Conservation (phyloP, 2,888 invertebrate genomes). For the Polyploca ridens region DNA sequence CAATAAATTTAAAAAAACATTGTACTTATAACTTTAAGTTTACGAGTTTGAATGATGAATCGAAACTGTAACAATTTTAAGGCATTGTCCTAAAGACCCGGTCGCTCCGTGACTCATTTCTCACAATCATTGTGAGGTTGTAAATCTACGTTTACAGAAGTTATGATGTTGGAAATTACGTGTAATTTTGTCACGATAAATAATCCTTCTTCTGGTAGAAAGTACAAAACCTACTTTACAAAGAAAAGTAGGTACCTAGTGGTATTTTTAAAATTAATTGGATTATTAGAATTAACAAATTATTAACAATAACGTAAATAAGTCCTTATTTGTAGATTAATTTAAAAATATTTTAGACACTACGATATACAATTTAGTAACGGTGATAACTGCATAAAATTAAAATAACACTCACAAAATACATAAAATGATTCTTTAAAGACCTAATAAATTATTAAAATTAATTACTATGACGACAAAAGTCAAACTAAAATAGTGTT, state of each 20-base stretch:
- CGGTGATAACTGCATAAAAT: background rate
- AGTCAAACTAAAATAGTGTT: slow-evolving; percentile 10
- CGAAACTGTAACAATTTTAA: background rate
- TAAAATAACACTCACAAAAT: background rate
- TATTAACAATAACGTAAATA: too few relatives aligned
- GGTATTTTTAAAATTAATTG: too few relatives aligned
- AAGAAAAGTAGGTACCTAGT: too few relatives aligned
- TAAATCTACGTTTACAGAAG: background rate
- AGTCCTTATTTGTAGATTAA: too few relatives aligned
- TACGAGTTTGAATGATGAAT: background rate
- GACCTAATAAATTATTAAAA: background rate
- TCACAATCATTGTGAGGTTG: slow-evolving; percentile 2
- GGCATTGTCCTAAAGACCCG: background rate
- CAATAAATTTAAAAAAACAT: too few relatives aligned
- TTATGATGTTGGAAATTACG: slow-evolving; percentile 4
- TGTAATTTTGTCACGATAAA: slow-evolving; percentile 3
- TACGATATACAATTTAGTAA: too few relatives aligned
- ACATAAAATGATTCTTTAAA: background rate
- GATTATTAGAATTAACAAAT: too few relatives aligned
- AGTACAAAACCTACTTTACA: background rate
- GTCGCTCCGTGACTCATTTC: slow-evolving; percentile 9
- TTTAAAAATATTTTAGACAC: too few relatives aligned
- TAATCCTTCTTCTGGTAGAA: background rate
- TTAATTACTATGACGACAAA: background rate
- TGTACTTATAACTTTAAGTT: too few relatives aligned